phyloP scores from a whole-genome alignment of 2,113 vertebrate species.

The Opisthocomus hoazin region DNA sequence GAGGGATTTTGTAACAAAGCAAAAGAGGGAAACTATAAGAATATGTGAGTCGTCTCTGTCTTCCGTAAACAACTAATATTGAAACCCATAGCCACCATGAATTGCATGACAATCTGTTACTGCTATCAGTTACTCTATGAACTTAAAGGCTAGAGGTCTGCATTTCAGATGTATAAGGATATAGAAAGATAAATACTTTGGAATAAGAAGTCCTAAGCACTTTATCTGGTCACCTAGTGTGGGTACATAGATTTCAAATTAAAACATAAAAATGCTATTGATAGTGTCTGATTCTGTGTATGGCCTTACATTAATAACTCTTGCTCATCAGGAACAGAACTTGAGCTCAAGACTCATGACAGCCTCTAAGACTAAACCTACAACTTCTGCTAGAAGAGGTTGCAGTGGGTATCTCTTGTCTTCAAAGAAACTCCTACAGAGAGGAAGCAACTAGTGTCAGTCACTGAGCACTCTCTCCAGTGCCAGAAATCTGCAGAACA shows the following conservation, averaged over 20 bases:
- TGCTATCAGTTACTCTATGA: background rate
- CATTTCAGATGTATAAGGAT: background rate
- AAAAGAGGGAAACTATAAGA: background rate
- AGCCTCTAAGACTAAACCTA: background rate
- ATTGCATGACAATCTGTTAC: background rate
- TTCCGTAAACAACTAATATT: background rate
- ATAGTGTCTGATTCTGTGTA: background rate
- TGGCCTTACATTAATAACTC: background rate
- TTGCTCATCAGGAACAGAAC: background rate
- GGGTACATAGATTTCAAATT: background rate
- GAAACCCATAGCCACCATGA: background rate
- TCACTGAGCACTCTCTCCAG: background rate
- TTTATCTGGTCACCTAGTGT: background rate
- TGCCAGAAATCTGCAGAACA: background rate
- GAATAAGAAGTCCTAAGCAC: background rate
- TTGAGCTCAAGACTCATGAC: background rate
- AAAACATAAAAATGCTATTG: too few species aligned
- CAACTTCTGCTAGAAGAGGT: background rate
- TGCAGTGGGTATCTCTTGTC: background rate
- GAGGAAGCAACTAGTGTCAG: background rate
- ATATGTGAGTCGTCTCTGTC: background rate
- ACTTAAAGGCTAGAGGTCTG: background rate
- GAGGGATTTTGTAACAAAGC: background rate
- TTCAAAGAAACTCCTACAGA: background rate
- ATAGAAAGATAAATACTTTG: background rate